These are phyloP conservation scores for Zosterops hypoxanthus DNA, from an alignment of 2,113 vertebrate genomes.

Conservation along the genomic window DNA sequence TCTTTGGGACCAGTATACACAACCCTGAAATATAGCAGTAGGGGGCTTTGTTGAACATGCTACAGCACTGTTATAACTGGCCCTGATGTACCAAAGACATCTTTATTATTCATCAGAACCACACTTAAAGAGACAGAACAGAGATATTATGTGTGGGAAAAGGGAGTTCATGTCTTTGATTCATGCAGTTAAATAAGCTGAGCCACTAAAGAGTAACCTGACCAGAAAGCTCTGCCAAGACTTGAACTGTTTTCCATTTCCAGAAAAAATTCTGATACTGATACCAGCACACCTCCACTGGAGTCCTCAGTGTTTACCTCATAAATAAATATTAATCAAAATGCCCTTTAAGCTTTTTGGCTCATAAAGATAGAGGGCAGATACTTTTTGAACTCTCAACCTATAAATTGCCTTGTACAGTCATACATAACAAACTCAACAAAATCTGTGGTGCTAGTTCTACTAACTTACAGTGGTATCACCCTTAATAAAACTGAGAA, in stretches of 20 bases:
- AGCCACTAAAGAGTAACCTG: background rate
- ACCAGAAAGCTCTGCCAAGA: background rate
- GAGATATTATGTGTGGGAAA: background rate
- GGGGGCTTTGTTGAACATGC: background rate
- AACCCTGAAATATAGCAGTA: background rate
- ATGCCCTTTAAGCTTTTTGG: background rate
- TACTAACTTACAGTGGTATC: background rate
- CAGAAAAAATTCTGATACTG: background rate
- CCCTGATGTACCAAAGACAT: background rate
- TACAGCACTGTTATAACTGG: background rate
- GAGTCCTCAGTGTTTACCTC: background rate
- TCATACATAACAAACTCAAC: background rate
- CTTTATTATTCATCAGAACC: background rate
- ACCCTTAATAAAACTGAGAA: background rate
- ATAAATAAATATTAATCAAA: background rate
- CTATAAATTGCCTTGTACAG: background rate
- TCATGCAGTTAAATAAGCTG: background rate
- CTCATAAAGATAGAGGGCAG: background rate
- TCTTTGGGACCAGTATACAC: background rate
- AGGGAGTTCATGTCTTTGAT: background rate
- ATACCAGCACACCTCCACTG: background rate
- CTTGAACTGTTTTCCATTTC: background rate
- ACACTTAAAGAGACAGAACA: background rate
- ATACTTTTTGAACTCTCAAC: background rate
- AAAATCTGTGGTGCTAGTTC: background rate